Base-by-base conservation (phyloP, 2,113 vertebrate genomes). In the Hippocampus mohnikei region DNA sequence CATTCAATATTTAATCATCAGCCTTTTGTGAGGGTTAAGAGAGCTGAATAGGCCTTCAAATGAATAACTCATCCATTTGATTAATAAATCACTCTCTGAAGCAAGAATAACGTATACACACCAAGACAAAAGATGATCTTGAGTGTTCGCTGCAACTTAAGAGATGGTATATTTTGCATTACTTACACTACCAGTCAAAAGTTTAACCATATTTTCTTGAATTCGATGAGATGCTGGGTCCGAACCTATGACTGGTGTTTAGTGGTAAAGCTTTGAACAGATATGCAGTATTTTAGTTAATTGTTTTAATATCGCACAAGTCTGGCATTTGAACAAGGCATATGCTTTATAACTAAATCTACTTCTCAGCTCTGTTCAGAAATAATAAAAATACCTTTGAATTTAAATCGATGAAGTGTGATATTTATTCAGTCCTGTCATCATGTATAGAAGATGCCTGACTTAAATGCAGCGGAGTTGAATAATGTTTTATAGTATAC, bases 401-500 rank as follows among this genome's bases (percentile, higher is more conserved):
- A 18, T 48, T 20, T 55, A 23, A 55, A 11, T 55, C 9, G 2
- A 2, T 55, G 52, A 9, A 55, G 15, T 50, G 46, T 50, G 52
- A 55, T 55, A 55, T n/a, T 13, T 16, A 5, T 3, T 8, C 56
- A 16, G 64, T 56, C 73, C 46, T 15, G 66, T 48, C 37, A 13
- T 80, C 75, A 73, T 85, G 82, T 73, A 79, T 82, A 81, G 79
- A 83, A 79, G 79, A 84, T 74, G 77, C 79, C 79, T 85, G 80
- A 80, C 83, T 89, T 91, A 90, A 90, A 91, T 79, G 76, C 84
- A 88, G 81, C 84, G 82, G 76, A 88, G 87, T 88, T 86, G 73
- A 85, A 79, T 88, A 90, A 87, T 88, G 84, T 90, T 91, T 90
- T 85, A 92, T 89, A 85, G 81, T 89, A 90, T 91, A 86, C 91